phyloP scores from a whole-genome alignment of 2,888 invertebrate species.

The Anagyrus pseudococci region DNA sequence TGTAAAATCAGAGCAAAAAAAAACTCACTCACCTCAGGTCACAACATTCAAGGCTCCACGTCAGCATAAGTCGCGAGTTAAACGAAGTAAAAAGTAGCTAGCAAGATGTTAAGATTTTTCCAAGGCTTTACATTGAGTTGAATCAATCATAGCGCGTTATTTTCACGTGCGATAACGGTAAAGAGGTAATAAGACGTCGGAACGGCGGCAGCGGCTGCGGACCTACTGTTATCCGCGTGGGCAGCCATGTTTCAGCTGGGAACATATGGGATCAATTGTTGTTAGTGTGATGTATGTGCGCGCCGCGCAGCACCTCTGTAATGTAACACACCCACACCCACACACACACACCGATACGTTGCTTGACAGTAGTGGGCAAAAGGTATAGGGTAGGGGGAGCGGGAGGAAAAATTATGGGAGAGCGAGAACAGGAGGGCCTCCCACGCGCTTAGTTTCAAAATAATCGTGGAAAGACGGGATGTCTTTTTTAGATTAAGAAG shows the following conservation, averaged over 20 bases:
- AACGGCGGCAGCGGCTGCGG: neutral
- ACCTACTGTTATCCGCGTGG: constrained; percentile 29
- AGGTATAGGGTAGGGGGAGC: too few species aligned
- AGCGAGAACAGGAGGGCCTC: too few species aligned
- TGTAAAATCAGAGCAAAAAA: neutral
- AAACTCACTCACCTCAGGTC: neutral
- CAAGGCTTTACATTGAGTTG: constrained; percentile 2
- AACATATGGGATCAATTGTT: constrained; percentile 36
- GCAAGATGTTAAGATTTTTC: neutral
- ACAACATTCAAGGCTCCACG: constrained; percentile 6
- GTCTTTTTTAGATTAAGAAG: too few species aligned
- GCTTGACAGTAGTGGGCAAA: too few species aligned
- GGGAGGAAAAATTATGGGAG: too few species aligned
- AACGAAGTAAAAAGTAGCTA: constrained; percentile 1
- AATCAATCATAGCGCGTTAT: constrained; percentile 28
- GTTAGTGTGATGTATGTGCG: too few species aligned
- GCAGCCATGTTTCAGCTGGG: constrained; percentile 34
- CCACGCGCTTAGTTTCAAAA: too few species aligned
- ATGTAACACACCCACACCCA: too few species aligned
- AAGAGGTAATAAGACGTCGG: neutral
- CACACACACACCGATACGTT: too few species aligned
- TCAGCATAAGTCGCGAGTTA: constrained; percentile 1
- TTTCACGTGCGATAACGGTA: constrained; percentile 33
- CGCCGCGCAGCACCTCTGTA: too few species aligned
- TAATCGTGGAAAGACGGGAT: too few species aligned